phyloP scores from a whole-genome alignment of 2,113 vertebrate species.

The Pterocles orientalis region DNA sequence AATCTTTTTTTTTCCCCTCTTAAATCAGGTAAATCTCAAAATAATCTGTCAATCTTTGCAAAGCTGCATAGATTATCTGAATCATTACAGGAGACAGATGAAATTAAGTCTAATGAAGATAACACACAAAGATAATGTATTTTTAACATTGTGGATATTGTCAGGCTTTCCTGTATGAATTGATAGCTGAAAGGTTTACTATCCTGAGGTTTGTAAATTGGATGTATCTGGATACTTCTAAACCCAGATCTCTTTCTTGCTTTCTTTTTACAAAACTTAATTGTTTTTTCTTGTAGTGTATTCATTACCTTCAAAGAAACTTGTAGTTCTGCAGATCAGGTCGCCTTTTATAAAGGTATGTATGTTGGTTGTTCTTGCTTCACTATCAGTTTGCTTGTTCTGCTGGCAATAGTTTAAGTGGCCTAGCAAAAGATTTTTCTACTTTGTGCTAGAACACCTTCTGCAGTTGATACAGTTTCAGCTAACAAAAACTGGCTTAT shows the following conservation, averaged over 20 bases:
- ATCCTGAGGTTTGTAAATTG: neutral
- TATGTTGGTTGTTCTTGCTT: neutral
- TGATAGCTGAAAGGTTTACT: neutral
- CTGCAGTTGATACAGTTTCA: neutral
- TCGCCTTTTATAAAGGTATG: conserved; percentile 91
- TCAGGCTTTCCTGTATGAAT: neutral
- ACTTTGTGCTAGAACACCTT: neutral
- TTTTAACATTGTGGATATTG: neutral
- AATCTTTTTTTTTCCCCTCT: neutral
- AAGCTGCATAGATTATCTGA: neutral
- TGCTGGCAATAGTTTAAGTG: neutral
- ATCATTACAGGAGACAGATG: neutral
- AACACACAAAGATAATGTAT: neutral
- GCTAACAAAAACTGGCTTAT: neutral
- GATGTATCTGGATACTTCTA: neutral
- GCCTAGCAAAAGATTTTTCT: neutral
- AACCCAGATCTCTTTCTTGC: neutral
- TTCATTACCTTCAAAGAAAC: conserved; percentile 78
- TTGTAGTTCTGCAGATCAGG: conserved; percentile 92
- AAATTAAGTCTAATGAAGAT: neutral
- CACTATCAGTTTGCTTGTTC: neutral
- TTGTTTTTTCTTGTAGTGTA: conserved; percentile 82
- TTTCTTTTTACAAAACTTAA: neutral
- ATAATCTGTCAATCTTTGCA: neutral
- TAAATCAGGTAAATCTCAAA: neutral